Percentiles rank a stretch among this genome's conserved stretches.
Conservation (phyloP, 2,888 invertebrate species). For the Cryptosula pallasiana region DNA sequence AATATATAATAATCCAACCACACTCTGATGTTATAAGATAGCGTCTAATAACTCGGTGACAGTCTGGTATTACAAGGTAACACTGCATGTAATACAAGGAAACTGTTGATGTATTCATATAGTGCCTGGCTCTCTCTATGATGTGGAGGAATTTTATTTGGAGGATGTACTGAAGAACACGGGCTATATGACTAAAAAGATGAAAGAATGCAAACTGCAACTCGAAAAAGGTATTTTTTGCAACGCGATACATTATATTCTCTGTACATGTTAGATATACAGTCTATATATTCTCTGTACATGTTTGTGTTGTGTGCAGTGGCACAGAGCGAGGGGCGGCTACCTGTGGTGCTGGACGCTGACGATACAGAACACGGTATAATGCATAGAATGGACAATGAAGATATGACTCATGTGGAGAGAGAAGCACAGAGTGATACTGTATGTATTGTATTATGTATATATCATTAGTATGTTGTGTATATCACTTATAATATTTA, state of each 20-base stretch:
- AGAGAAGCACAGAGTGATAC: background rate
- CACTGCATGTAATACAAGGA: no score
- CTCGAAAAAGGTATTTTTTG: constrained; percentile 2
- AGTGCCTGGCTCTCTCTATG: constrained; percentile 71
- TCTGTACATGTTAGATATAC: no score
- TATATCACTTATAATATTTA: no score
- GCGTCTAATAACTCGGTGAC: no score
- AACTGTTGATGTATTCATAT: no score
- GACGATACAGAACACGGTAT: constrained; percentile 21
- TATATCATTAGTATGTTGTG: no score
- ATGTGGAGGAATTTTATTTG: constrained; percentile 70
- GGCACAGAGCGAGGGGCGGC: background rate
- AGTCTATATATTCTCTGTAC: no score
- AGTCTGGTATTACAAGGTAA: no score
- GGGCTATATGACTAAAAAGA: constrained; percentile 49
- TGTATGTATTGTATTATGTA: background rate
- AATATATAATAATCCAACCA: no score
- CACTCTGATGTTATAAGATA: no score
- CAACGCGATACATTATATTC: background rate
- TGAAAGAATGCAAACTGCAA: constrained; percentile 41
- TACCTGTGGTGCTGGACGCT: constrained; percentile 15
- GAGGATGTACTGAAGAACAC: constrained; percentile 68
- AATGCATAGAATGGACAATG: constrained; percentile 21
- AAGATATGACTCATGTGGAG: background rate
- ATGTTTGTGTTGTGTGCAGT: background rate